Percentiles rank a stretch among this genome's conserved stretches.
phyloP scores from a whole-genome alignment of 2,113 vertebrate species.

The Salminus brasiliensis region DNA sequence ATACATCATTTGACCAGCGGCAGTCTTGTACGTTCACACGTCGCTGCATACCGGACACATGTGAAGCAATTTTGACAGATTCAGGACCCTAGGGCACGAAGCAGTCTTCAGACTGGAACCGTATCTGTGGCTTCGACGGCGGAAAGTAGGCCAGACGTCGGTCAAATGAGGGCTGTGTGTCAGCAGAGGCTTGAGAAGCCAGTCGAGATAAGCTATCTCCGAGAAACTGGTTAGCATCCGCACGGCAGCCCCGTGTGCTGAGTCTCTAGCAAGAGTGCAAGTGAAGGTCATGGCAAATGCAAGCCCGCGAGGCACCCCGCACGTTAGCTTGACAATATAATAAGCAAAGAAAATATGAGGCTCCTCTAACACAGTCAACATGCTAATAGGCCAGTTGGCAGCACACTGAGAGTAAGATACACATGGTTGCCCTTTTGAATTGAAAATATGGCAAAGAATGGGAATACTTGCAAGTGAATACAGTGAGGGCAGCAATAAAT shows the following conservation, averaged over 20 bases:
- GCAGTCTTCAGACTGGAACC: constrained; percentile 9
- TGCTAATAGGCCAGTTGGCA: constrained; percentile 2
- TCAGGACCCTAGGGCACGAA: neutral
- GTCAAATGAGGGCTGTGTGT: neutral
- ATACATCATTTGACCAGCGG: neutral
- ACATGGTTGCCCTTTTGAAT: neutral
- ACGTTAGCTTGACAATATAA: constrained; percentile 8
- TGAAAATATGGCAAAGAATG: neutral
- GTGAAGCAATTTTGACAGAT: constrained; percentile 17
- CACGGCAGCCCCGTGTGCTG: neutral
- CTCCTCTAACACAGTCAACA: constrained; percentile 10
- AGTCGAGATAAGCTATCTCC: constrained; percentile 19
- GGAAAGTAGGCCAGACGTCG: neutral
- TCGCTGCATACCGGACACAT: neutral
- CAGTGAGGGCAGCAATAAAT: constrained; percentile 4
- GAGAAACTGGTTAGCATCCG: constrained; percentile 22
- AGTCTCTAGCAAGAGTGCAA: neutral
- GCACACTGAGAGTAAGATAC: neutral
- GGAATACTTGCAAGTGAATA: neutral
- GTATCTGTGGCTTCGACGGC: constrained; percentile 16
- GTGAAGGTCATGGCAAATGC: neutral
- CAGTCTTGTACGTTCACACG: neutral
- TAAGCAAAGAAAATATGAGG: constrained; percentile 16
- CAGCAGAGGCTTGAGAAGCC: constrained; percentile 3
- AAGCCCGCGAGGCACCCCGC: neutral